A percentile compares a stretch with the other conserved stretches of the same genome.
These are phyloP conservation scores for Perognathus longimembris DNA, from an alignment of 2,113 vertebrate genomes.

Conservation along the genomic window DNA sequence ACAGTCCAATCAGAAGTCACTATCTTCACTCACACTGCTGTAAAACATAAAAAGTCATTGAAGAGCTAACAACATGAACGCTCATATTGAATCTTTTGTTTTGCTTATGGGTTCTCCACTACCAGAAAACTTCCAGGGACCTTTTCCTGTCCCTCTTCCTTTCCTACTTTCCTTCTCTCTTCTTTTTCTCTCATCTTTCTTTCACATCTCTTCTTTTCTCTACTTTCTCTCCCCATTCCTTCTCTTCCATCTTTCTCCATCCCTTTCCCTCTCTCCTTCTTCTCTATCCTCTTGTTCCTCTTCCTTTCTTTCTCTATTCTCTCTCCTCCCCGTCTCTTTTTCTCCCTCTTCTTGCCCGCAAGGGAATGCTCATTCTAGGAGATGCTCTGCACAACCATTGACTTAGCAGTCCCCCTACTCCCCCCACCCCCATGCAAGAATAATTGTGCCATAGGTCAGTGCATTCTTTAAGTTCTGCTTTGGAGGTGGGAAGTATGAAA, in stretches of 20 bases:
- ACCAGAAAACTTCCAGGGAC: not conserved
- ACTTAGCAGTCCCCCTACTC: not conserved
- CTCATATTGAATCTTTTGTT: not conserved
- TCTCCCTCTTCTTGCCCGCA: accelerated
- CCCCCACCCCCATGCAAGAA: not conserved
- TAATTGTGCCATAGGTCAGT: not conserved
- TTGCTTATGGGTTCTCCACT: not conserved
- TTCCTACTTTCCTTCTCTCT: accelerated
- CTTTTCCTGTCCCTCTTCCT: not conserved
- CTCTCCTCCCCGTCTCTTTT: too few relatives aligned
- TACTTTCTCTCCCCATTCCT: not conserved
- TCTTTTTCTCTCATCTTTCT: accelerated
- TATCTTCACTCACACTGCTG: not conserved
- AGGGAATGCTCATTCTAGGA: not conserved
- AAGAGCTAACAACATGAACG: not conserved
- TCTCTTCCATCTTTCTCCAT: too few relatives aligned
- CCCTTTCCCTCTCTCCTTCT: too few relatives aligned
- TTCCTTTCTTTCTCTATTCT: too few relatives aligned
- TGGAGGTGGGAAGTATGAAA: not conserved
- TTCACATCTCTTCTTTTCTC: accelerated
- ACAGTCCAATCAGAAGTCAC: not conserved
- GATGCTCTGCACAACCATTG: too few relatives aligned
- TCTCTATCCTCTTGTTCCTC: too few relatives aligned
- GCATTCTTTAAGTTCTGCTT: not conserved
- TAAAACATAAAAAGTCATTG: not conserved